Conservation (phyloP, 2,113 vertebrate species). For the Tyrannus savana region DNA sequence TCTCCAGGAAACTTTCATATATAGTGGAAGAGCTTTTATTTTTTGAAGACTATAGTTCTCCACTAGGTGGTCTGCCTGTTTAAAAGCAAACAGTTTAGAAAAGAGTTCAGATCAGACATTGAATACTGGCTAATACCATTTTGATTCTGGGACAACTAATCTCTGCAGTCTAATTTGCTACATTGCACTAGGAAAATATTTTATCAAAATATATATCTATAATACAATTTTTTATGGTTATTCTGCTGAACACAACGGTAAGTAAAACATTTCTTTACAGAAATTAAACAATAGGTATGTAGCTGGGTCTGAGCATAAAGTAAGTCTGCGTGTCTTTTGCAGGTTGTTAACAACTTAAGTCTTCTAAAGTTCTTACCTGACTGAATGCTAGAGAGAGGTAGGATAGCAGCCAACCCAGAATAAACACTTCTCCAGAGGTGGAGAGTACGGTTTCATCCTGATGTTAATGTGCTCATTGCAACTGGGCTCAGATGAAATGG, state of each 20-base stretch:
- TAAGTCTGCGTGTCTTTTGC: not conserved
- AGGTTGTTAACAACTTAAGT: not conserved
- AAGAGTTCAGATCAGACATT: not conserved
- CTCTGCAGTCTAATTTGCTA: not conserved
- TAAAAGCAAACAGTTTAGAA: slow-evolving; percentile 24
- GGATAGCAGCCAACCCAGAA: not conserved
- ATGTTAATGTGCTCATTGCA: not conserved
- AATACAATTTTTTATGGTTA: not conserved
- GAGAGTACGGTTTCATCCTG: not conserved
- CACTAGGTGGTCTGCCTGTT: slow-evolving; percentile 10
- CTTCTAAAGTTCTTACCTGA: not conserved
- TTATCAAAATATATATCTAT: not conserved
- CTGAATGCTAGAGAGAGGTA: not conserved
- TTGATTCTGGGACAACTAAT: not conserved
- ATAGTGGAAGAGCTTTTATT: slow-evolving; percentile 60
- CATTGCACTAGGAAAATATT: not conserved
- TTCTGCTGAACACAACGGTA: not conserved
- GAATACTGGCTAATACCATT: not conserved
- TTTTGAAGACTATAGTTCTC: slow-evolving; percentile 13
- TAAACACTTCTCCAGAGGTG: not conserved
- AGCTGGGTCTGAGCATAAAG: not conserved
- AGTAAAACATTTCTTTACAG: not conserved
- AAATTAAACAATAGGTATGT: not conserved
- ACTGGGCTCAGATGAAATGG: not conserved
- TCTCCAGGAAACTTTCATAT: slow-evolving; percentile 59